Conservation (phyloP, 2,888 invertebrate genomes). For the Anthophora plumipes region DNA sequence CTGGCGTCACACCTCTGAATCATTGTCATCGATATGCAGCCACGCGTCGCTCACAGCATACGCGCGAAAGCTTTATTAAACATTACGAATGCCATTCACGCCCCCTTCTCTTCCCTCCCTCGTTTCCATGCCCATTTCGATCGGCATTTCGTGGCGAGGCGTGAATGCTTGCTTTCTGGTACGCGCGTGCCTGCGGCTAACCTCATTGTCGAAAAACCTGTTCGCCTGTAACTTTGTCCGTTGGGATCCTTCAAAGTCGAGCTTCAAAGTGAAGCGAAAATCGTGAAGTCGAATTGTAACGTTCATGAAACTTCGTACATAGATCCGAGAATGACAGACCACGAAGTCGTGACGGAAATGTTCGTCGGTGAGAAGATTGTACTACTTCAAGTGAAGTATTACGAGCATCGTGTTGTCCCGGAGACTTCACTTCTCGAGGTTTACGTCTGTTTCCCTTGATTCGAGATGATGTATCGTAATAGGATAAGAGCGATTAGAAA, state of each 20-base stretch:
- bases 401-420: not conserved
- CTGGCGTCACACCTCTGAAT: constrained; percentile 59
- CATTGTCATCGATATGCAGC: constrained; percentile 73
- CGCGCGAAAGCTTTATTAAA: constrained; percentile 62
- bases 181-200: constrained; percentile 73
- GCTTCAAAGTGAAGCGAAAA: constrained; percentile 7
- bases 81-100: constrained; percentile 67
- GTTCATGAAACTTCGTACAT: constrained; percentile 17
- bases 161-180: constrained; percentile 67
- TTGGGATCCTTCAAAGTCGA: constrained; percentile 34
- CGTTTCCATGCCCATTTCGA: constrained; percentile 26
- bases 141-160: constrained; percentile 70
- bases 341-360: constrained; percentile 6
- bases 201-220: constrained; percentile 71
- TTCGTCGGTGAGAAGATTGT: not conserved
- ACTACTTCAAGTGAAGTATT: not conserved
- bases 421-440: not conserved
- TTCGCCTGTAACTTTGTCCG: constrained; percentile 55
- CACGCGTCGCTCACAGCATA: constrained; percentile 61
- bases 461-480: not conserved
- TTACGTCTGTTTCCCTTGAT: not conserved
- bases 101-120: constrained; percentile 6
- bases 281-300: constrained; percentile 28
- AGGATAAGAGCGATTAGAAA: not conserved
- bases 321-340: not conserved